Evolutionary conservation across 2,797 vertebrate species (phyloP).

Genomic region (Chelon labrosus): DNA sequence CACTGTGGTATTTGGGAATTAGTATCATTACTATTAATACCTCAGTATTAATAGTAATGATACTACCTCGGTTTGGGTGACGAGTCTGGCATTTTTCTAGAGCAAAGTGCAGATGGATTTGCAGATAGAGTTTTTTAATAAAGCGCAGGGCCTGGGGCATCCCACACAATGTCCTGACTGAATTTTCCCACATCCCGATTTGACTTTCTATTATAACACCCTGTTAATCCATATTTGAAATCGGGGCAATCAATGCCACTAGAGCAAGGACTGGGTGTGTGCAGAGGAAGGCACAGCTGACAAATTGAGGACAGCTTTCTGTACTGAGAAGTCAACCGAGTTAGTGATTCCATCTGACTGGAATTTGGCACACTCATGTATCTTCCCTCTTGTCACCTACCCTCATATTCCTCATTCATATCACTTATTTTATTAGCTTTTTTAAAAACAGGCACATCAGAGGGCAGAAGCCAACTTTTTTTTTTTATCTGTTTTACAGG

Average conservation of each 20-base stretch:
- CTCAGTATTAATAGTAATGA: no score
- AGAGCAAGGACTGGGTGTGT: conserved; percentile 37
- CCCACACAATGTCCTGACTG: conserved; percentile 16
- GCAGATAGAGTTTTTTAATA: neutral
- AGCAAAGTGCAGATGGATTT: neutral
- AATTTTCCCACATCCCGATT: conserved; percentile 48
- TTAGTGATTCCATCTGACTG: conserved; percentile 41
- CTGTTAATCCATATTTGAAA: conserved; percentile 72
- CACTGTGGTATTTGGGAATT: neutral
- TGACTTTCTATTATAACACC: conserved; percentile 41
- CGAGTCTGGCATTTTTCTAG: neutral
- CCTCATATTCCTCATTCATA: conserved; percentile 23
- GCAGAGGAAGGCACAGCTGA: conserved; percentile 45
- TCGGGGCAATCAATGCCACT: conserved; percentile 73
- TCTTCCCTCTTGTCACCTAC: conserved; percentile 35
- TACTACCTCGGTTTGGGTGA: neutral
- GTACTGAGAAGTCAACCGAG: conserved; percentile 44
- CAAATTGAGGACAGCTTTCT: conserved; percentile 68
- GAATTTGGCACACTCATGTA: conserved; percentile 19
- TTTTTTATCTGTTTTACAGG: conserved; percentile 48
- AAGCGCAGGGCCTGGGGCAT: neutral
- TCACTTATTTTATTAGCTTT: conserved; percentile 17
- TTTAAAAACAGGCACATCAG: conserved; percentile 25
- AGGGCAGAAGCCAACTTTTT: conserved; percentile 23
- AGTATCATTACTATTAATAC: no score